A percentile compares a stretch with the other conserved stretches of the same genome.
phyloP scores from a whole-genome alignment of 23 tunicate species.

The Styela clava region DNA sequence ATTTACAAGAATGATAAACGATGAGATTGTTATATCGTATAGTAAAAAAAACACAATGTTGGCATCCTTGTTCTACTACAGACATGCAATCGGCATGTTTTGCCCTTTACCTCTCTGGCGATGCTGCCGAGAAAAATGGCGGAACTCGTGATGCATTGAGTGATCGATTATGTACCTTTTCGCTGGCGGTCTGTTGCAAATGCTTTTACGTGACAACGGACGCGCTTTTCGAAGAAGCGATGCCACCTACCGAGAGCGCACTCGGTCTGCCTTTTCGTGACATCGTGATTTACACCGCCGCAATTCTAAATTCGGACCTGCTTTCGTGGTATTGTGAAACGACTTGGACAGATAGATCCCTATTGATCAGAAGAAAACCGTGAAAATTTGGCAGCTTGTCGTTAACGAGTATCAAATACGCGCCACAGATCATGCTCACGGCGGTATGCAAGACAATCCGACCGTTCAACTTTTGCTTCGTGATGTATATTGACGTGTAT shows the following conservation, averaged over 20 bases:
- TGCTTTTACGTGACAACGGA: neutral
- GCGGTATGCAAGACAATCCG: no score
- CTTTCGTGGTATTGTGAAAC: neutral
- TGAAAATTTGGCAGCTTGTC: neutral
- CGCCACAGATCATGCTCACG: no score
- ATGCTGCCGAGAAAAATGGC: neutral
- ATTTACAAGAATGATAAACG: no score
- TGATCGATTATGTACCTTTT: neutral
- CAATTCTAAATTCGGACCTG: neutral
- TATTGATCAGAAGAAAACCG: conserved; percentile 1
- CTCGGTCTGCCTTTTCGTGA: neutral
- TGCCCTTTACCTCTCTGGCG: no score
- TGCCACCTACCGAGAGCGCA: neutral
- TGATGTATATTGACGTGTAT: no score
- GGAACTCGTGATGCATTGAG: neutral
- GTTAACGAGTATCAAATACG: no score
- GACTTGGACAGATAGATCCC: neutral
- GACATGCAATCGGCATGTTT: no score
- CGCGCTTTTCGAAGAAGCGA: neutral
- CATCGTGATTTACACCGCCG: neutral
- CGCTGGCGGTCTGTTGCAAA: no score
- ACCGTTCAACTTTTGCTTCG: no score
- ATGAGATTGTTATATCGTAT: no score
- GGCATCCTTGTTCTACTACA: no score
- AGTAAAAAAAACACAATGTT: no score